Base-by-base conservation (phyloP, 2,113 vertebrate species). In the Atractosteus spatula region DNA sequence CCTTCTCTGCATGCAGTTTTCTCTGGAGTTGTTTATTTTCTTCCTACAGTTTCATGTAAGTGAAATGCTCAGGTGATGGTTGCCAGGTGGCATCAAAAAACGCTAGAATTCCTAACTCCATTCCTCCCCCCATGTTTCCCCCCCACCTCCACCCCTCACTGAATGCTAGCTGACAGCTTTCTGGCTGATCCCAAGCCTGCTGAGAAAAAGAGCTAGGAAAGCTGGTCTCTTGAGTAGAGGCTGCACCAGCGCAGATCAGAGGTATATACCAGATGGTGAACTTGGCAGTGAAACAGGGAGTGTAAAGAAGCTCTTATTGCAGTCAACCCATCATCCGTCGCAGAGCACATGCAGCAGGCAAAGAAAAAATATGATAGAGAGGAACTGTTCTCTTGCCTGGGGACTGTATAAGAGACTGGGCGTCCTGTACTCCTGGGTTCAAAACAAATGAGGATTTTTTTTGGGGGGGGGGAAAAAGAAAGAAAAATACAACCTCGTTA, bases 81-180 rank as follows among this genome's bases (percentile, higher is more conserved):
- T 81, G 79, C 66, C 78, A 79, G 76, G 72, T 80, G 70, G 69
- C 70, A 77, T 77, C 75, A 76, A 70, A 66, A 75, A 51, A 16
- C 8, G n/a, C 55, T 62, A 57, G 54, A 71, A 42, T 45, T 71
- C 54, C 72, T 43, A 73, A 64, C 77, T 41, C 54, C 43, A 42
- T 67, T 8, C 47, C 12, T 10, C 5, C 47, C 47, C 1, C 47
- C 47, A 51, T 10, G 10, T 10, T 10, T 5, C 47, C 1, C 47
- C 5, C 47, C 5, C 47, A 51, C 47, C 5, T 10, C 0, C 47
- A 51, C 68, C 41, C 71, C 56, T 51, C 61, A 65, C 2, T 73
- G 72, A 72, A 55, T 63, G 70, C 72, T 72, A 75, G 68, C 62
- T 71, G 70, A 79, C 79, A 70, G 67, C 42, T 64, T 71, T 72